A percentile compares a stretch with the other conserved stretches of the same genome.
Conservation (phyloP, 2,888 invertebrate species). For the Eubasilissa splendida region DNA sequence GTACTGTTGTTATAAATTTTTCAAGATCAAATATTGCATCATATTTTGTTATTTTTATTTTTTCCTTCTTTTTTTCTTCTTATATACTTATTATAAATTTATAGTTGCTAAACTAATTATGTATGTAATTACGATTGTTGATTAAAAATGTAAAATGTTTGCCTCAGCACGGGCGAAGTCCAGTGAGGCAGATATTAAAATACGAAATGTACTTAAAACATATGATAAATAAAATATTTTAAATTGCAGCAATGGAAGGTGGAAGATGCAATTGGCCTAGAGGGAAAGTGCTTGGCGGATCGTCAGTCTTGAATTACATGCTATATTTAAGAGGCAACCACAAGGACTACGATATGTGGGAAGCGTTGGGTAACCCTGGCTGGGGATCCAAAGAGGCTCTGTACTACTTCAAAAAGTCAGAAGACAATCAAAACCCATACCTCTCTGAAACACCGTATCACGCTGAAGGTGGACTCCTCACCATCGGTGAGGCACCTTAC, state of each 20-base stretch:
- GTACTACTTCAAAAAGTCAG: slow-evolving; percentile 91
- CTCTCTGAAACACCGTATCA: slow-evolving; percentile 86
- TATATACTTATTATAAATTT: not conserved
- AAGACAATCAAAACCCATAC: slow-evolving; percentile 91
- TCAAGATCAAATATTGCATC: no score
- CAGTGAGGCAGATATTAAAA: no score
- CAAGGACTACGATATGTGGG: slow-evolving; percentile 93
- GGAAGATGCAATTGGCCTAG: slow-evolving; percentile 93
- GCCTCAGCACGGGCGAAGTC: no score
- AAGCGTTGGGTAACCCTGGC: slow-evolving; percentile 86
- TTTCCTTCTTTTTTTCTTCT: not conserved
- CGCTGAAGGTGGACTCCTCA: slow-evolving; percentile 85
- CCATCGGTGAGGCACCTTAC: slow-evolving; percentile 89
- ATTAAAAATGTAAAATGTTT: no score
- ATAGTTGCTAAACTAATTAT: not conserved
- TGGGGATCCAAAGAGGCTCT: slow-evolving; percentile 89
- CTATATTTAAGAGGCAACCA: slow-evolving; percentile 91
- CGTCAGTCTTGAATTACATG: slow-evolving; percentile 93
- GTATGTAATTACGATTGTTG: not conserved
- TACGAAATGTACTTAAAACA: not conserved
- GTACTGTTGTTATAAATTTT: no score
- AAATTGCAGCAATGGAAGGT: slow-evolving; percentile 82
- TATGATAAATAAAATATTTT: not conserved
- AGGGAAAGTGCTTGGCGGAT: slow-evolving; percentile 93
- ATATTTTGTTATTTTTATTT: no score